phyloP scores from a whole-genome alignment of 2,888 invertebrate genomes.

The Troglohyphantes excavatus region DNA sequence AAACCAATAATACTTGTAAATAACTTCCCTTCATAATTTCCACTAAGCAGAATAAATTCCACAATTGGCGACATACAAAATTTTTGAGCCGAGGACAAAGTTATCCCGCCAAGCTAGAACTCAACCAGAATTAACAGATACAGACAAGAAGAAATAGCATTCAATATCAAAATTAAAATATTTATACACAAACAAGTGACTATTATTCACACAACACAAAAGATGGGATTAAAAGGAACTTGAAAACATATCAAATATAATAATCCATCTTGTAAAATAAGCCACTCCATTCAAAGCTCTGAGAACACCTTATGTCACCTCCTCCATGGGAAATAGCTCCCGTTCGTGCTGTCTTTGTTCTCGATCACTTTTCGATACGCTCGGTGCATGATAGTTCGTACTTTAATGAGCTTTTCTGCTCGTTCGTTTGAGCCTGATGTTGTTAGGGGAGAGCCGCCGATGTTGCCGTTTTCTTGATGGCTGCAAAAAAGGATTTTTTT shows the following conservation, averaged over 20 bases:
- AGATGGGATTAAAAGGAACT: constrained; percentile 19
- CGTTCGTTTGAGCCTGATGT: constrained; percentile 26
- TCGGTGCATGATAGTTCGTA: constrained; percentile 44
- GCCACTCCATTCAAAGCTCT: background rate
- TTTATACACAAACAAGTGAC: too few species aligned
- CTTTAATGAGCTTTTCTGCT: constrained; percentile 32
- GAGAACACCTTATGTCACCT: constrained; percentile 44
- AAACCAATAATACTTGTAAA: too few species aligned
- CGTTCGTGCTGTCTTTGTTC: constrained; percentile 46
- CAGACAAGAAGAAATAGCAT: too few species aligned
- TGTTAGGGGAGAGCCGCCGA: background rate
- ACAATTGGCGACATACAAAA: too few species aligned
- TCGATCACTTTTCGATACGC: constrained; percentile 63
- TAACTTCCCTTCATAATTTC: too few species aligned
- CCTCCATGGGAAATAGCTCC: constrained; percentile 65
- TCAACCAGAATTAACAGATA: too few species aligned
- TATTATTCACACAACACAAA: background rate
- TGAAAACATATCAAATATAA: background rate
- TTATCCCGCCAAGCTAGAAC: too few species aligned
- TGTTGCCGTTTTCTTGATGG: constrained; percentile 53
- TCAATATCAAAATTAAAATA: too few species aligned
- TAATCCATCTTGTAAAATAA: background rate
- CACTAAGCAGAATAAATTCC: too few species aligned
- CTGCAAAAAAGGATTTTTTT: constrained; percentile 3
- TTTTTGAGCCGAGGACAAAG: too few species aligned